Conservation (phyloP, 1,140 invertebrate species). For the Magallana gigas region DNA sequence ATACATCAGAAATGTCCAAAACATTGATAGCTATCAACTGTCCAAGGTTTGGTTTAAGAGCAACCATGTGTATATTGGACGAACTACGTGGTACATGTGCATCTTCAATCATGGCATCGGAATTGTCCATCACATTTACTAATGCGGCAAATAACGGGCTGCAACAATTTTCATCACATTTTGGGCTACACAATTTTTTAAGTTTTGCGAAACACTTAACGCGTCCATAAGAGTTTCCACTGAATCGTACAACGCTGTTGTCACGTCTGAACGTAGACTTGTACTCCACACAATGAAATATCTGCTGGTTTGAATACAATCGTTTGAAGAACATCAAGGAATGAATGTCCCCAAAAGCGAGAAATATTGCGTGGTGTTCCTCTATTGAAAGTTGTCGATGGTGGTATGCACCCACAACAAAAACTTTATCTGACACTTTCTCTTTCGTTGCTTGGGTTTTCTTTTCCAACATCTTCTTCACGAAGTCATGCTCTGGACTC, state of each 20-base stretch:
- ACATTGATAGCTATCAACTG: not conserved
- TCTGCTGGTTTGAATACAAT: not conserved
- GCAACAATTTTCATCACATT: no score
- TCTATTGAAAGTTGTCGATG: not conserved
- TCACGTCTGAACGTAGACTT: not conserved
- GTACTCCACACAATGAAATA: not conserved
- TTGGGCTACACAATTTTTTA: not conserved
- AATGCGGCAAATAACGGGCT: no score
- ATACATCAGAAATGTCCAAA: not conserved
- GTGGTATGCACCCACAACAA: not conserved
- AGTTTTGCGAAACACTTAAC: not conserved
- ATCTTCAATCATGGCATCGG: not conserved
- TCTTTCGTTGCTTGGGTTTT: not conserved
- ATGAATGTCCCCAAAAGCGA: not conserved
- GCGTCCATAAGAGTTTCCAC: not conserved
- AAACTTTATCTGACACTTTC: not conserved
- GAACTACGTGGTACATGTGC: not conserved
- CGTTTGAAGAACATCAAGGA: not conserved
- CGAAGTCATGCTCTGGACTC: not conserved
- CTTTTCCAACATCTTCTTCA: slow-evolving; percentile 20
- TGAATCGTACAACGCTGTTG: not conserved
- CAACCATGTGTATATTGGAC: not conserved
- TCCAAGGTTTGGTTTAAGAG: not conserved
- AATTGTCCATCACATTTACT: no score
- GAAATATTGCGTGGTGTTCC: not conserved